phyloP scores from a whole-genome alignment of 2,888 invertebrate species.

The Scaeva pyrastri region DNA sequence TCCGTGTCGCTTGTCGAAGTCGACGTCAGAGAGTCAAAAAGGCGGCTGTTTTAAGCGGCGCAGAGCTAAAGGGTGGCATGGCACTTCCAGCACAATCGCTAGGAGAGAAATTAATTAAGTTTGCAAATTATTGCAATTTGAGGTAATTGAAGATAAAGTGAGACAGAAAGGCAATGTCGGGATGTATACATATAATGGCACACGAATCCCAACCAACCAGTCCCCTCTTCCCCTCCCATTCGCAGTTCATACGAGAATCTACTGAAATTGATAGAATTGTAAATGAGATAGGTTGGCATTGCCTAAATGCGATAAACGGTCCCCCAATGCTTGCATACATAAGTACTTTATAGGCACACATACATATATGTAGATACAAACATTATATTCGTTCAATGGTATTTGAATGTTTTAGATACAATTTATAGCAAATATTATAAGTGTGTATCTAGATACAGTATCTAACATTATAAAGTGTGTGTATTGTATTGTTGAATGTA shows the following conservation, averaged over 20 bases:
- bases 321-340: conserved; percentile 15
- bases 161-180: conserved; percentile 39
- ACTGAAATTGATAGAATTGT: conserved; percentile 66
- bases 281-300: conserved; percentile 39
- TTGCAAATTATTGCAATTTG: conserved; percentile 72
- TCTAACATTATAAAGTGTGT: not conserved
- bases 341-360: too few species aligned
- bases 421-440: conserved; percentile 35
- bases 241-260: too few species aligned
- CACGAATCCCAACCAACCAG: not conserved
- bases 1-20: too few species aligned
- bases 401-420: conserved; percentile 29
- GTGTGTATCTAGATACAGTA: too few species aligned
- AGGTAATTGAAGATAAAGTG: conserved; percentile 70
- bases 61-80: conserved; percentile 16
- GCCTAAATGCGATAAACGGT: conserved; percentile 44
- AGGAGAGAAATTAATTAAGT: conserved; percentile 71
- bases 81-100: conserved; percentile 41
- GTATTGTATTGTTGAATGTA: not conserved
- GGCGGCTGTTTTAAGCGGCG: conserved; percentile 40
- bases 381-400: too few species aligned
- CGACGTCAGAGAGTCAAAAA: conserved; percentile 30
- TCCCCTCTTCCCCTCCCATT: too few species aligned
- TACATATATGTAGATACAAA: not conserved
- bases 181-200: conserved; percentile 11